Evolutionary conservation across 2,888 invertebrate species (phyloP).

Genomic region (Chalcis sispes): DNA sequence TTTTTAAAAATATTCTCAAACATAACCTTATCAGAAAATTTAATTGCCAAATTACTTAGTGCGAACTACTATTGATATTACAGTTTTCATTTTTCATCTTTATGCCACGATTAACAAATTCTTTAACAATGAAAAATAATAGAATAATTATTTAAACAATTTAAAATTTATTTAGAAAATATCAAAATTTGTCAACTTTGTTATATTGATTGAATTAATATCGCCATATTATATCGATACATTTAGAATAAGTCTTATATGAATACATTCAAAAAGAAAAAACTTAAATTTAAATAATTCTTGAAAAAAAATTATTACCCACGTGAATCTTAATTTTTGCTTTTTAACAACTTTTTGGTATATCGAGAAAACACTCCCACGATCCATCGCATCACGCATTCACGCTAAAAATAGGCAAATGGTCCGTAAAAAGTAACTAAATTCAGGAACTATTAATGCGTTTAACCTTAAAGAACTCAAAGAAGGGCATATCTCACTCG

Average conservation of each 20-base stretch:
- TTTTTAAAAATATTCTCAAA: neutral
- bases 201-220: no score
- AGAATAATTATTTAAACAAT: no score
- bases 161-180: no score
- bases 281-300: no score
- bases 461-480: slow-evolving; percentile 11
- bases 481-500: slow-evolving; percentile 42
- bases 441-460: slow-evolving; percentile 27
- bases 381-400: neutral
- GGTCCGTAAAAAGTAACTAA: slow-evolving; percentile 18
- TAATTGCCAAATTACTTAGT: slow-evolving; percentile 38
- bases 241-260: no score
- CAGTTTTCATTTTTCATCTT: slow-evolving; percentile 13
- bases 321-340: no score
- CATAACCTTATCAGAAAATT: slow-evolving; percentile 27
- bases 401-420: slow-evolving; percentile 42
- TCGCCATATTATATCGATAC: no score
- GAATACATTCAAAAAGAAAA: no score
- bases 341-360: no score
- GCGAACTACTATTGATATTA: slow-evolving; percentile 12
- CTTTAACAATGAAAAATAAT: neutral
- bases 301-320: no score
- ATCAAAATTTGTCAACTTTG: no score
- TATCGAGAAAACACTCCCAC: neutral
- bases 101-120: neutral